Evolutionary conservation across 2,113 vertebrate genomes (phyloP), one percentile per base, ranked within the genome.

Genomic region (Madoqua kirkii): DNA sequence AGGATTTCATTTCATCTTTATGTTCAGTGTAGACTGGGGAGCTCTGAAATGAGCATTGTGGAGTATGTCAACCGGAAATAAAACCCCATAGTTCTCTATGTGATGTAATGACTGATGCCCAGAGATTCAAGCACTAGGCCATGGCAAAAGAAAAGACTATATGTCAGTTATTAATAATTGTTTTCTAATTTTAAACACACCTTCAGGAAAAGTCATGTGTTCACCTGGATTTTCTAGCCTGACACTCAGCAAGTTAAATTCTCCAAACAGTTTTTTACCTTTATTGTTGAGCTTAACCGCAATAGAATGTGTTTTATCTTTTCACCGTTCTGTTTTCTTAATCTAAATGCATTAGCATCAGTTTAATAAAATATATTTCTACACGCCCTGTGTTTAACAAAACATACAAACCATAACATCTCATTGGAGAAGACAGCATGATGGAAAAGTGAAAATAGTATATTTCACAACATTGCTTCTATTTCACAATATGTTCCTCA

Each of bases 301-400:
- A 25, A 14, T 43, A 96, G 33, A 6, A 4, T 48, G 92, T 57
- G 13, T 64, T 59, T 64, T 91, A 4, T 76, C 60, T 43, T 15
- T 71, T 78, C 50, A 23, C 36, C 14, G 16, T 86, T 84, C 25
- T 27, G 3, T 17, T 54, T 15, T 67, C 52, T 36, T 60, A 21
- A 40, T 91, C 14, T 94, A 60, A 74, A 81, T 91, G 29, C 33
- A 36, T 78, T 91, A 83, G 25, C 45, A 78, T 27, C 7, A 91
- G 13, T 59, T 93, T 96, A 84, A 54, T 82, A 45, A 95, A 93
- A 81, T 82, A 15, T 23, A 79, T 89, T 64, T 92, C 33, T 79
- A 3, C 3, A 83, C 1, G 10, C 11, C 14, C 31, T 21, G 2
- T 29, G 17, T 85, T 67, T 45, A 54, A 78, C 27, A 59, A 91